Evolutionary conservation across 2,888 invertebrate genomes (phyloP), one percentile per base, ranked within the genome.

Genomic region (Oxytorus armatus): DNA sequence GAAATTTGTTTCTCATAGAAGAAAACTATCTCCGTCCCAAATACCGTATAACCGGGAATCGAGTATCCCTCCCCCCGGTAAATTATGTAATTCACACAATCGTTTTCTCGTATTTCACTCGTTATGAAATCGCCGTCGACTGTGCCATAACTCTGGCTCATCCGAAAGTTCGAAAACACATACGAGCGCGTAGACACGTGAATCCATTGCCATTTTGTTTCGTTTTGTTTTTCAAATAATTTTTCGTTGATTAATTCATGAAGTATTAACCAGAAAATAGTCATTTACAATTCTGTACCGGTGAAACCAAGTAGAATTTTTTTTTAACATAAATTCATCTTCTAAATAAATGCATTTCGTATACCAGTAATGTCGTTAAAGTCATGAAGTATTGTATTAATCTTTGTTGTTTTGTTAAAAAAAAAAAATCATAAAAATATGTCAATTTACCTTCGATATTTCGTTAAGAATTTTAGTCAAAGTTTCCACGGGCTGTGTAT

Each of bases 31-130:
- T 42, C 63, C 76, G 21, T 59, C 57, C 61, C 47, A 18, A 73
- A 36, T 73, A 16, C 21, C 75, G 55, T 47, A 23, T 42, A 53
- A 61, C 72, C 65, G n/a, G n/a, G n/a, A n/a, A n/a, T n/a, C n/a
- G n/a, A n/a, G 72, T 72, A 53, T 76, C 61, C 79, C 68, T 61
- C 77, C 16, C 11, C 47, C 16, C 72, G 42, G 55, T 18, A 29
- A 51, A 61, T 80, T 80, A 73, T 69, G 63, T 68, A 77, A 79
- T 79, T 83, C 79, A 79, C 82, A 83, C 83, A 70, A 84, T 80
- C 77, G 74, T 78, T 83, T 78, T 81, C 79, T 81, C 74, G 72
- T 74, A 18, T 59, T 11, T 25, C 72, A 75, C 44, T n/a, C n/a
- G n/a, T 80, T 76, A 80, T 61, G 80, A 77, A 76, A 80, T 49